Percentiles rank a stretch among this genome's conserved stretches.
phyloP scores from a whole-genome alignment of 2,888 invertebrate genomes.

The Acanthosoma haemorrhoidale region DNA sequence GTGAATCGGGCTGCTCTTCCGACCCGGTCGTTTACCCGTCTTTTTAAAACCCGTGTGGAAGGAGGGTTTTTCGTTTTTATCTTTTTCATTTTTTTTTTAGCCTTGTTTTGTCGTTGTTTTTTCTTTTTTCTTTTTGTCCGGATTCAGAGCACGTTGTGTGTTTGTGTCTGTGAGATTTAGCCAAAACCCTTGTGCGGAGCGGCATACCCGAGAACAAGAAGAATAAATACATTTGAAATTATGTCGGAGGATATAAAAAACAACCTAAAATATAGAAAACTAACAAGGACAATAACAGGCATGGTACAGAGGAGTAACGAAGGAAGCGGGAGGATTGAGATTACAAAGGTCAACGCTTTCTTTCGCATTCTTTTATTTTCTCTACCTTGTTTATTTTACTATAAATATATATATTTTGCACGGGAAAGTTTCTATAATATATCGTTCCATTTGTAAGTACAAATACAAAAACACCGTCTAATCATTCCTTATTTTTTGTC shows the following conservation, averaged over 20 bases:
- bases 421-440: too few relatives aligned
- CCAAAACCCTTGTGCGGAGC: slow-evolving; percentile 5
- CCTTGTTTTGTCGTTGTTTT: neutral
- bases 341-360: slow-evolving; percentile 10
- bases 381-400: too few relatives aligned
- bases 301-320: neutral
- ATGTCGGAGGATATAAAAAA: neutral
- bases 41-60: neutral
- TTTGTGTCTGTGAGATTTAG: slow-evolving; percentile 12
- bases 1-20: neutral
- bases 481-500: too few relatives aligned
- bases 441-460: too few relatives aligned
- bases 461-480: too few relatives aligned
- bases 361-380: too few relatives aligned
- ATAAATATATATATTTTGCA: too few relatives aligned
- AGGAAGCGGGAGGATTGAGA: slow-evolving; percentile 3
- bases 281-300: neutral
- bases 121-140: neutral
- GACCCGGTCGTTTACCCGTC: neutral
- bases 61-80: neutral
- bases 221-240: slow-evolving; percentile 10
- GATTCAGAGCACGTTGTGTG: slow-evolving; percentile 12
- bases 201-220: neutral
- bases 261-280: slow-evolving; percentile 1
- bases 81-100: neutral